These are phyloP conservation scores for Athalia circularis DNA, from an alignment of 2,888 invertebrate species.

Conservation along the genomic window DNA sequence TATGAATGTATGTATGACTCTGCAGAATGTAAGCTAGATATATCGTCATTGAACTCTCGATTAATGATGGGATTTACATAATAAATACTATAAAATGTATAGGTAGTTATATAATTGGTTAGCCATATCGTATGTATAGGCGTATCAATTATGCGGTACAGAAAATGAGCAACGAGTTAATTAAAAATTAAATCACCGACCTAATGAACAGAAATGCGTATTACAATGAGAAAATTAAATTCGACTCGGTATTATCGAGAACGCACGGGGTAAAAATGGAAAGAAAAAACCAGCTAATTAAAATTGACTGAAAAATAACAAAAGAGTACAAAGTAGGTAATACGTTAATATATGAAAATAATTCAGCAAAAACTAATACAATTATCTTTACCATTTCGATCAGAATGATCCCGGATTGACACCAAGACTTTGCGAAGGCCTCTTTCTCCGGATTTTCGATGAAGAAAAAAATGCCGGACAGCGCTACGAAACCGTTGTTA, in stretches of 20 bases:
- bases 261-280: background rate
- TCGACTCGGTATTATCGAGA: background rate
- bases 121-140: background rate
- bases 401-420: conserved; percentile 77
- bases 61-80: too few relatives aligned
- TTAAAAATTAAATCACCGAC: conserved; percentile 30
- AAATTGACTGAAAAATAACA: background rate
- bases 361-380: background rate
- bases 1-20: background rate
- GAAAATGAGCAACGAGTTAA: conserved; percentile 17
- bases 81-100: too few relatives aligned
- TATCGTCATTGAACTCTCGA: too few relatives aligned
- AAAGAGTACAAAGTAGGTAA: background rate
- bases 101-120: conserved; percentile 26
- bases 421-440: conserved; percentile 76
- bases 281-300: background rate
- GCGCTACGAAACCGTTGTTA: conserved; percentile 68
- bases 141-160: background rate
- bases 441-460: conserved; percentile 72
- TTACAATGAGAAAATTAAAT: background rate
- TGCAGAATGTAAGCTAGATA: background rate
- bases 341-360: background rate
- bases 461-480: conserved; percentile 63
- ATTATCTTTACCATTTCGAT: conserved; percentile 44
- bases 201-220: conserved; percentile 2